These are phyloP conservation scores for Alexandromys fortis DNA, from an alignment of 2,113 vertebrate genomes.

Conservation along the genomic window DNA sequence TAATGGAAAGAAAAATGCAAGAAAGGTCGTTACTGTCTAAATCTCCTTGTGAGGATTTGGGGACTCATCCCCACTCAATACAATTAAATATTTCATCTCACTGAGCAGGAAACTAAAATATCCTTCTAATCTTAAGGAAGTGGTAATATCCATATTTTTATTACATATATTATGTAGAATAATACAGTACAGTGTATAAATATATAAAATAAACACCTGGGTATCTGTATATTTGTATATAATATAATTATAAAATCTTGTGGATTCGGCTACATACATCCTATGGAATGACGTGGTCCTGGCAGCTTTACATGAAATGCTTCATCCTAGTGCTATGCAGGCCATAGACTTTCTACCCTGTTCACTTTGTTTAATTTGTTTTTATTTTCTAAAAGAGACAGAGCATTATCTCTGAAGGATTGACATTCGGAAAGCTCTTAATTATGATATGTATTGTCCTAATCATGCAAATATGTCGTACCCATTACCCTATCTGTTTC, in stretches of 20 bases:
- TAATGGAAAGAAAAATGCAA: conserved; percentile 47
- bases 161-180: neutral
- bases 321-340: neutral
- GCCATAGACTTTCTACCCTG: neutral
- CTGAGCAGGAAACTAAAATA: conserved; percentile 68
- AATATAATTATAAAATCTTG: neutral
- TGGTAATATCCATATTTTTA: conserved; percentile 44
- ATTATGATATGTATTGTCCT: conserved; percentile 76
- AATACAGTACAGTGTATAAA: neutral
- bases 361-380: conserved; percentile 47
- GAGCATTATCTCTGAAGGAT: conserved; percentile 61
- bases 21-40: neutral
- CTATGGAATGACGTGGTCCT: neutral
- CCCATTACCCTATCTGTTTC: conserved; percentile 75
- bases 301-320: neutral
- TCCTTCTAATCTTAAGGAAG: conserved; percentile 60
- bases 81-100: conserved; percentile 65
- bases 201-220: neutral
- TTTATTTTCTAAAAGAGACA: conserved; percentile 72
- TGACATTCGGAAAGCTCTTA: conserved; percentile 74
- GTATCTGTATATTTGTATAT: neutral
- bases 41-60: conserved; percentile 35
- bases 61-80: conserved; percentile 54
- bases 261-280: neutral
- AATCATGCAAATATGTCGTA: conserved; percentile 78